Evolutionary conservation across 2,888 invertebrate genomes (phyloP).

Genomic region (Zygaena filipendulae): DNA sequence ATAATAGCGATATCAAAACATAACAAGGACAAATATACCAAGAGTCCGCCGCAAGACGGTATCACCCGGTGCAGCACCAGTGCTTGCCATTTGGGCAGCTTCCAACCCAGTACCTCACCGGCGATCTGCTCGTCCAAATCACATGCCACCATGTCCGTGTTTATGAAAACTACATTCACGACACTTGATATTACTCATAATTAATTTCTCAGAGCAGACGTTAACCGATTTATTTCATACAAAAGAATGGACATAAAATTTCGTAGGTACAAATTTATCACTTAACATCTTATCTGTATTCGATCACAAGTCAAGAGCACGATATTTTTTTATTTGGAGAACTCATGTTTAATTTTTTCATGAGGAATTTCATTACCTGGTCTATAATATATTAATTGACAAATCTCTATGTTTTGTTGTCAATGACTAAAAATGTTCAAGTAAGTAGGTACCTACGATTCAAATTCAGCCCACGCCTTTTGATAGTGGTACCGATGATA

Average conservation of each 20-base stretch:
- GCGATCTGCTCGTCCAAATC: slow-evolving; percentile 48
- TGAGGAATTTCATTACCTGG: too few species aligned
- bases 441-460: too few species aligned
- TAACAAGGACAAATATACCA: slow-evolving; percentile 74
- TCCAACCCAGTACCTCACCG: slow-evolving; percentile 48
- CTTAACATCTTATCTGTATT: too few species aligned
- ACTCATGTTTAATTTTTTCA: too few species aligned
- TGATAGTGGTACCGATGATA: slow-evolving; percentile 49
- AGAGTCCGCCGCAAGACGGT: slow-evolving; percentile 61
- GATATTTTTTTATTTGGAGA: too few species aligned
- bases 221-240: slow-evolving; percentile 22
- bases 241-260: slow-evolving; percentile 26
- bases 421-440: too few species aligned
- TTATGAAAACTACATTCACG: slow-evolving; percentile 2
- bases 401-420: too few species aligned
- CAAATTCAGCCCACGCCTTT: slow-evolving; percentile 37
- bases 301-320: too few species aligned
- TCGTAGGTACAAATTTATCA: too few species aligned
- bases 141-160: slow-evolving; percentile 54
- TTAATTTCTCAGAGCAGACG: slow-evolving; percentile 9
- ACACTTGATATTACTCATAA: slow-evolving; percentile 11
- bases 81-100: slow-evolving; percentile 52
- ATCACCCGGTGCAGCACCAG: slow-evolving; percentile 46
- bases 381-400: too few species aligned
- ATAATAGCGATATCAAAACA: slow-evolving; percentile 75